Conservation (phyloP, 1,140 invertebrate genomes). For the Melanaphis sacchari region DNA sequence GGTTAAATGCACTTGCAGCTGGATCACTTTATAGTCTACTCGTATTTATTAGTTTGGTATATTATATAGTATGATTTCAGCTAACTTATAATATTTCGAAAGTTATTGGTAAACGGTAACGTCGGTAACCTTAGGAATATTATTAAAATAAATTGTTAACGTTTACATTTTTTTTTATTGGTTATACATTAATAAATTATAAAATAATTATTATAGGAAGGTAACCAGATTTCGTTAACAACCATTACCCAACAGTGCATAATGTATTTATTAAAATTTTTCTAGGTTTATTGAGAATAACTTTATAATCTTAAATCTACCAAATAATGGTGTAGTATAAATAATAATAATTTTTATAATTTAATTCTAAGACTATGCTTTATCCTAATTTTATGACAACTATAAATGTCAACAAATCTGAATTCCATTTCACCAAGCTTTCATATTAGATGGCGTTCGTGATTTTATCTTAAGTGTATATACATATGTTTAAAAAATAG, state of each 20-base stretch:
- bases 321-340: neutral
- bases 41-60: too few species aligned
- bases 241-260: neutral
- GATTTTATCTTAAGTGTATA: neutral
- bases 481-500: neutral
- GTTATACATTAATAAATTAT: too few species aligned
- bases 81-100: too few species aligned
- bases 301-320: neutral
- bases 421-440: neutral
- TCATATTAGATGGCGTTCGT: neutral
- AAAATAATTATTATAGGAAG: neutral
- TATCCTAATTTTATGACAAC: neutral
- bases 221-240: neutral
- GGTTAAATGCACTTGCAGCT: too few species aligned
- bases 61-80: too few species aligned
- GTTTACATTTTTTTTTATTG: too few species aligned
- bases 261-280: neutral
- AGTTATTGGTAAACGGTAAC: too few species aligned
- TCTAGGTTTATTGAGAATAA: neutral
- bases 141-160: too few species aligned
- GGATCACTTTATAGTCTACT: too few species aligned
- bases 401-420: neutral
- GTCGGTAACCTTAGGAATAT: too few species aligned
- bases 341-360: neutral
- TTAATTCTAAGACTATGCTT: neutral